Percentiles rank a stretch among this genome's conserved stretches.
Conservation (phyloP, 2,888 invertebrate species). For the Phyto melanocephala region DNA sequence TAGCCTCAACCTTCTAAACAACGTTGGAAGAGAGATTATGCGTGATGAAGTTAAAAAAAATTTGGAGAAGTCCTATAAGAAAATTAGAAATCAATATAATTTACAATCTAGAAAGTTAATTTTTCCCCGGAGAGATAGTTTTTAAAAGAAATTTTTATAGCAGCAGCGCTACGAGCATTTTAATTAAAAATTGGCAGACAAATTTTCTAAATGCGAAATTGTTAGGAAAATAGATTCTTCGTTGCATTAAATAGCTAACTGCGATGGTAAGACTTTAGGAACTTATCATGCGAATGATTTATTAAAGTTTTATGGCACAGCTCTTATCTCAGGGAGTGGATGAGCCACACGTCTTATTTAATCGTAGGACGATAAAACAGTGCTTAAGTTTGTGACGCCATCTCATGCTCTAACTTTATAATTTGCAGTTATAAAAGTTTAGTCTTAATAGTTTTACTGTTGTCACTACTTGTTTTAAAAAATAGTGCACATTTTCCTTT, state of each 20-base stretch:
- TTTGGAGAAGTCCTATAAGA: background rate
- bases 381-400: background rate
- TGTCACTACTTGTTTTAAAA: too few species aligned
- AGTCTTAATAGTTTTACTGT: too few species aligned
- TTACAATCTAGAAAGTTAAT: background rate
- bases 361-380: background rate
- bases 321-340: background rate
- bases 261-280: background rate
- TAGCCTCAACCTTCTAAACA: too few species aligned
- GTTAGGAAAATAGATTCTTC: background rate
- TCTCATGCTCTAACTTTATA: too few species aligned
- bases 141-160: background rate
- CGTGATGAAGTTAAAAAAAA: too few species aligned
- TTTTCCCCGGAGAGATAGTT: background rate
- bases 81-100: background rate
- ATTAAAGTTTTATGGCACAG: background rate
- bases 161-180: background rate
- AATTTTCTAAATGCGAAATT: background rate
- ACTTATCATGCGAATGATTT: background rate
- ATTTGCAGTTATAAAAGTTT: too few species aligned
- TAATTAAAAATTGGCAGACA: background rate
- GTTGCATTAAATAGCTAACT: background rate
- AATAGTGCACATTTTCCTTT: too few species aligned
- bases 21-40: too few species aligned
- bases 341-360: background rate